A percentile compares a stretch with the other conserved stretches of the same genome.
Evolutionary conservation across 2,797 vertebrate genomes (phyloP).

Genomic region (Cuniculus paca): DNA sequence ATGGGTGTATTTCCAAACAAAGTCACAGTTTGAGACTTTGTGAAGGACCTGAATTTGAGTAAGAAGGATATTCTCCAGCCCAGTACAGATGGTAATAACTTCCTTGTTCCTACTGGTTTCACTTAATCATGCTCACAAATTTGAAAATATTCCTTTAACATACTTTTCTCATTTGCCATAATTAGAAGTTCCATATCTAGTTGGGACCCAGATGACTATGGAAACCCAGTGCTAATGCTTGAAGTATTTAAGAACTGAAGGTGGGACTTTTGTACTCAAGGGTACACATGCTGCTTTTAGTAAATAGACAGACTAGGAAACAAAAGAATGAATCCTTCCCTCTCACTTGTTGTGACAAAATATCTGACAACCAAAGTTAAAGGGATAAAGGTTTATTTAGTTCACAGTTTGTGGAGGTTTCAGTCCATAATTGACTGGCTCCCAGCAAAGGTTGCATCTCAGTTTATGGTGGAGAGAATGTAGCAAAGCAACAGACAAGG

Average conservation of each 20-base stretch:
- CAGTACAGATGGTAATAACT: not conserved
- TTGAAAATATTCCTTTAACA: not conserved
- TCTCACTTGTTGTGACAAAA: not conserved
- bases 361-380: not conserved
- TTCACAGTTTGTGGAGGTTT: not conserved
- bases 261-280: not conserved
- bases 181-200: not conserved
- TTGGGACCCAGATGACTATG: not conserved
- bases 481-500: not conserved
- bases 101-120: not conserved
- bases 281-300: not conserved
- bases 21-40: not conserved
- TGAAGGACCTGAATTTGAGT: not conserved
- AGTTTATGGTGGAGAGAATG: not conserved
- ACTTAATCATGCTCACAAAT: not conserved
- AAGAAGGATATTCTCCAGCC: not conserved
- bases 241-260: not conserved
- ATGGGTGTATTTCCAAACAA: not conserved
- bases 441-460: not conserved
- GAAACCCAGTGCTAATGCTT: not conserved
- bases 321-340: not conserved
- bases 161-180: not conserved
- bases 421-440: not conserved
- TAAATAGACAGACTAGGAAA: not conserved
- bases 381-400: not conserved